These are phyloP conservation scores for Labeo catla DNA, from an alignment of 2,113 vertebrate species.

Conservation along the genomic window DNA sequence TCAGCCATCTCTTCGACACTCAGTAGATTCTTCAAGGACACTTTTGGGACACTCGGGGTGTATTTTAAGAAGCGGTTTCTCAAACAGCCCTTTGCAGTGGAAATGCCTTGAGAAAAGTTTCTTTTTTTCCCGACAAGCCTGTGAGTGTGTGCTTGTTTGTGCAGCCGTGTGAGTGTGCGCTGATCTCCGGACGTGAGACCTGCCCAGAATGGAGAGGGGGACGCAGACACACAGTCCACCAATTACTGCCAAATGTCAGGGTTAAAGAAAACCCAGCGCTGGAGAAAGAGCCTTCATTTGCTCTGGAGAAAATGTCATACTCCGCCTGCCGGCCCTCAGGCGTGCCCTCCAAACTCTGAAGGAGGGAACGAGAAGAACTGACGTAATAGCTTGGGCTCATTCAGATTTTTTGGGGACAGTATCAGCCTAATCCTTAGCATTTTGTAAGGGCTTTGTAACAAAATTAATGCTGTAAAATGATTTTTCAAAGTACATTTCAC, in stretches of 20 bases:
- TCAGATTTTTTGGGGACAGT: not conserved
- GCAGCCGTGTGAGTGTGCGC: not conserved
- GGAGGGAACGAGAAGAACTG: not conserved
- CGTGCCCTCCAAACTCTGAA: not conserved
- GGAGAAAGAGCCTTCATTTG: conserved; percentile 38
- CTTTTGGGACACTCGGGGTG: not conserved
- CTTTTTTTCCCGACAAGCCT: not conserved
- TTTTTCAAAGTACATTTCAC: no score
- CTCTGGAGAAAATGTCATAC: conserved; percentile 47
- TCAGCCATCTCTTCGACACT: not conserved
- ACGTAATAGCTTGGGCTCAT: not conserved
- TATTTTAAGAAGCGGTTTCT: conserved; percentile 10
- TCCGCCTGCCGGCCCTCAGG: conserved; percentile 36
- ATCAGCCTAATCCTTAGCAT: not conserved
- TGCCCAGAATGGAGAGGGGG: not conserved
- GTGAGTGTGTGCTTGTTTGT: conserved; percentile 10
- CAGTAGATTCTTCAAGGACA: conserved; percentile 6
- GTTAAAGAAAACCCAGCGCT: conserved; percentile 31
- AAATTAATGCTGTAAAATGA: no score
- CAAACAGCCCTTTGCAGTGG: not conserved
- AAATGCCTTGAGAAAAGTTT: conserved; percentile 7
- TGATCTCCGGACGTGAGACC: conserved; percentile 21
- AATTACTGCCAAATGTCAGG: conserved; percentile 52
- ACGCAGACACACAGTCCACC: conserved; percentile 25
- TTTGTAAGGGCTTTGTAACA: not conserved